These are phyloP conservation scores for Atherix ibis DNA, from an alignment of 2,888 invertebrate species.

Conservation along the genomic window DNA sequence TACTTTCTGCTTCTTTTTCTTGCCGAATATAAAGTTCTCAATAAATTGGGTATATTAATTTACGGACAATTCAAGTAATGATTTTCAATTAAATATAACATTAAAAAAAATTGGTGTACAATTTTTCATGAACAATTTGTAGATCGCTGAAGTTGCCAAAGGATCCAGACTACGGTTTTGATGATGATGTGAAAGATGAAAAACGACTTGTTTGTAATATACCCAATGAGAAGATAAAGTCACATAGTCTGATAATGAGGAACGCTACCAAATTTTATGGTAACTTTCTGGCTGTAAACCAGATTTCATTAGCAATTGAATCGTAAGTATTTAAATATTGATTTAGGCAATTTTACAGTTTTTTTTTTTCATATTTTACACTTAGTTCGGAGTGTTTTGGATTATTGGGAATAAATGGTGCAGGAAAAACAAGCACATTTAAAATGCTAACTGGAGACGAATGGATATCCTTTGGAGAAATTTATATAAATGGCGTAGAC, in stretches of 20 bases:
- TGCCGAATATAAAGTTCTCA: no score
- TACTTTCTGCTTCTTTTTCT: no score
- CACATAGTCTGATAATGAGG: slow-evolving; percentile 42
- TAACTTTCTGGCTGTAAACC: slow-evolving; percentile 61
- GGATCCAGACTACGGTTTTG: no score
- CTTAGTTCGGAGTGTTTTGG: slow-evolving; percentile 63
- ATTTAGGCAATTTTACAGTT: slow-evolving; percentile 8
- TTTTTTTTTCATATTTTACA: slow-evolving; percentile 38
- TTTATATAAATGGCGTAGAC: slow-evolving; percentile 44
- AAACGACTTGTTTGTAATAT: slow-evolving; percentile 33
- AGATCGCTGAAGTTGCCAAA: no score
- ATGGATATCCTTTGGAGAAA: slow-evolving; percentile 50
- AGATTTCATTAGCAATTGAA: slow-evolving; percentile 41
- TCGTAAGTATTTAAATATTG: slow-evolving; percentile 19
- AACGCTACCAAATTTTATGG: slow-evolving; percentile 62
- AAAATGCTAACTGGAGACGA: slow-evolving; percentile 81
- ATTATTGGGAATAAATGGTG: slow-evolving; percentile 69
- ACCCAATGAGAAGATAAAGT: slow-evolving; percentile 23
- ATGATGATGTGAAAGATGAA: slow-evolving; percentile 43
- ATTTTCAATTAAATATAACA: no score
- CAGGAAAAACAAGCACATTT: slow-evolving; percentile 79
- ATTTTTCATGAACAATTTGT: no score
- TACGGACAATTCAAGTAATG: no score
- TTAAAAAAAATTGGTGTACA: no score
- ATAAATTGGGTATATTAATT: no score